A percentile compares a stretch with the other conserved stretches of the same genome.
Conservation (phyloP, 2,888 invertebrate genomes). For the Aspidapion aeneum region DNA sequence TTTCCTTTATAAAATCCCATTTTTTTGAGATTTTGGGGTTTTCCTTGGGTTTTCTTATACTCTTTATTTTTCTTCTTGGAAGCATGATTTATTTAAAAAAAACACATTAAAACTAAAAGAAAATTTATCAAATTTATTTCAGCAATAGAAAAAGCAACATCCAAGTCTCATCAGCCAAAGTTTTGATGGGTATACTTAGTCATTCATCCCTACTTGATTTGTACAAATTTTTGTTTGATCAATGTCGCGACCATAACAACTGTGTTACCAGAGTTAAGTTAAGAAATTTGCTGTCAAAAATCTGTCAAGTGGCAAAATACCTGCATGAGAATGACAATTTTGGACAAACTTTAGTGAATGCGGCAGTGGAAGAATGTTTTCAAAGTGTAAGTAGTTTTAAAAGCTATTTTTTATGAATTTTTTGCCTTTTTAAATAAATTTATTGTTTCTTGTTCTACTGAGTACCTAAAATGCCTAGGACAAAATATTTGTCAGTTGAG, state of each 20-base stretch:
- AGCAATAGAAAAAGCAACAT: constrained; percentile 61
- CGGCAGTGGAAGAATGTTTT: constrained; percentile 71
- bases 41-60: too few species aligned
- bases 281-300: constrained; percentile 58
- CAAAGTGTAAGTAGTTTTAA: constrained; percentile 53
- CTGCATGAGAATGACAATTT: constrained; percentile 61
- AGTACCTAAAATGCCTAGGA: too few species aligned
- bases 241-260: constrained; percentile 72
- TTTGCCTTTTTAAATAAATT: too few species aligned
- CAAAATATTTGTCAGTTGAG: too few species aligned
- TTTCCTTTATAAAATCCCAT: too few species aligned
- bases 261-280: constrained; percentile 65
- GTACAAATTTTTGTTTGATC: constrained; percentile 64
- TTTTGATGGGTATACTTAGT: constrained; percentile 63
- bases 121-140: too few species aligned
- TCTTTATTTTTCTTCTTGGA: too few species aligned
- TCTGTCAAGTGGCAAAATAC: constrained; percentile 59
- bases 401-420: not conserved
- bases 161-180: constrained; percentile 65
- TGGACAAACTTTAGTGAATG: constrained; percentile 59
- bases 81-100: too few species aligned
- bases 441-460: too few species aligned
- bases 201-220: constrained; percentile 61
- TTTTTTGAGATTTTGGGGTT: too few species aligned
- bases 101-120: too few species aligned